Percentiles rank a stretch among this genome's conserved stretches.
Evolutionary conservation across 2,797 vertebrate species (phyloP).

Genomic region (Chromobotia macracanthus): DNA sequence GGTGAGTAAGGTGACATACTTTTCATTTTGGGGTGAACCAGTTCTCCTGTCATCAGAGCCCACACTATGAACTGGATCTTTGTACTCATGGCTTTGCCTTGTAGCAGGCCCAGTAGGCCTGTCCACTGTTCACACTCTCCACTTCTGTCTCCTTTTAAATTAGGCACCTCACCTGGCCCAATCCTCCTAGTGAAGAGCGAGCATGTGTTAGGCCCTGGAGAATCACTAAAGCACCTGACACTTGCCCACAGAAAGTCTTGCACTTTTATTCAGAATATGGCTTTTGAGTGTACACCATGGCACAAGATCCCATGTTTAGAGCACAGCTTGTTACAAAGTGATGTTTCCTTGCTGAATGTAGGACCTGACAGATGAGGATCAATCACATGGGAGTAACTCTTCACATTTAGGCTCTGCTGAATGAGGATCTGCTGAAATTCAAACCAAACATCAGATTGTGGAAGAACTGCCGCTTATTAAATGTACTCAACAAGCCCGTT

Average conservation of each 20-base stretch:
- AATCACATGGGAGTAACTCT: not conserved
- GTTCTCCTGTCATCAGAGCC: slow-evolving; percentile 4
- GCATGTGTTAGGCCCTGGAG: not conserved
- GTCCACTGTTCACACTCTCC: slow-evolving; percentile 19
- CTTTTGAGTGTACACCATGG: slow-evolving; percentile 15
- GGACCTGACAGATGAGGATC: not conserved
- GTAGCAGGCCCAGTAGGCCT: slow-evolving; percentile 30
- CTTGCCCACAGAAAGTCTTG: slow-evolving; percentile 11
- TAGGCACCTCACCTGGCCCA: slow-evolving; percentile 9
- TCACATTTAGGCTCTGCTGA: too few species aligned
- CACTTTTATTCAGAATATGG: slow-evolving; percentile 46
- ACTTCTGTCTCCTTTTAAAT: slow-evolving; percentile 26
- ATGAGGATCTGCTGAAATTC: not conserved
- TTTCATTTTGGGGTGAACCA: not conserved
- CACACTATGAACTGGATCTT: slow-evolving; percentile 15
- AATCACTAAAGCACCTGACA: slow-evolving; percentile 30
- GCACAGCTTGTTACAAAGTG: not conserved
- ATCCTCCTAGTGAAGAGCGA: slow-evolving; percentile 18
- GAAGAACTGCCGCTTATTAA: too few species aligned
- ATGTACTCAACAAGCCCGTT: too few species aligned
- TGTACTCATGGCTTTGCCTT: slow-evolving; percentile 39
- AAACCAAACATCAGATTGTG: not conserved
- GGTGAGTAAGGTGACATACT: not conserved
- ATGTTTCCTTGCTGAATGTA: not conserved
- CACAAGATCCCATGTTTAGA: not conserved